phyloP scores from a whole-genome alignment of 2,888 invertebrate genomes.

The Tetragonula carbonaria region DNA sequence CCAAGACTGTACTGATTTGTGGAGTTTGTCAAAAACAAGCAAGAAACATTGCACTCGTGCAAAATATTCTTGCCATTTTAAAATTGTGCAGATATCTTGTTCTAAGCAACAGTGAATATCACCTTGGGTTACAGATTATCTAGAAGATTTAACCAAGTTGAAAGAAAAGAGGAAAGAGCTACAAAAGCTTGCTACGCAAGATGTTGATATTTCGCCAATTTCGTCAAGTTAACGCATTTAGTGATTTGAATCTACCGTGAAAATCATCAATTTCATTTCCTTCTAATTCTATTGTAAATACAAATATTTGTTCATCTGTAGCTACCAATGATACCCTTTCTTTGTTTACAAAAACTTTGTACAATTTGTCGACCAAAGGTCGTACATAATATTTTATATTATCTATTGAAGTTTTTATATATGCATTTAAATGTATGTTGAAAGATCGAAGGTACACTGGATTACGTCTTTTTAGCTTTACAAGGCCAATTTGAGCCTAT shows the following conservation, averaged over 20 bases:
- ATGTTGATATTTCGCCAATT: conserved; percentile 1
- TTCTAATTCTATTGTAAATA: conserved; percentile 29
- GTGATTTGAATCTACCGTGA: not conserved
- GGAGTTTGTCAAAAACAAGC: conserved; percentile 69
- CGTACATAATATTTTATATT: conserved; percentile 19
- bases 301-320: not conserved
- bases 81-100: conserved; percentile 66
- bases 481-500: conserved; percentile 31
- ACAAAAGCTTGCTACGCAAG: not conserved
- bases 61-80: conserved; percentile 65
- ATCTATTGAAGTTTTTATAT: conserved; percentile 17
- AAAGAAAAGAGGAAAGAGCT: not conserved
- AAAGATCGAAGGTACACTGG: conserved; percentile 9
- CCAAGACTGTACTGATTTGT: conserved; percentile 65
- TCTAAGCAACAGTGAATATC: conserved; percentile 59
- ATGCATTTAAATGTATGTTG: conserved; percentile 24
- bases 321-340: not conserved
- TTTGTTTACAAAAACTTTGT: conserved; percentile 16
- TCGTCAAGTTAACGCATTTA: conserved; percentile 3
- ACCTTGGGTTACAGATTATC: conserved; percentile 73
- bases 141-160: conserved; percentile 39
- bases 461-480: conserved; percentile 52
- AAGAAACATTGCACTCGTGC: conserved; percentile 62
- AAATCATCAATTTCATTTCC: conserved; percentile 8
- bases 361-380: not conserved